Evolutionary conservation across 1,140 invertebrate genomes (phyloP).

Genomic region (Lepidostoma basale): DNA sequence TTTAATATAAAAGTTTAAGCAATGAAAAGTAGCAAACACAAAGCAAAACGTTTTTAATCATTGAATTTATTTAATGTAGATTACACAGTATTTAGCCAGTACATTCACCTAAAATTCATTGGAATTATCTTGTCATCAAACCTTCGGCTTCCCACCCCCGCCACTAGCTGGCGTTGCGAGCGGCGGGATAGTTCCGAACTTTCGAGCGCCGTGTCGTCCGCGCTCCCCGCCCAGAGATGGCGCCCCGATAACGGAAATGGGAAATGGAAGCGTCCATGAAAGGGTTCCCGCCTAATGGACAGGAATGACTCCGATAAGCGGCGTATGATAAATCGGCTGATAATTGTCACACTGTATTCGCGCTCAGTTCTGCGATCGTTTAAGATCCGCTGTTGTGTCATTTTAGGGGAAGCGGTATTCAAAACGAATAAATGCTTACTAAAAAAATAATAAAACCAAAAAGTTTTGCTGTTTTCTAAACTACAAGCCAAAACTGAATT

Average conservation of each 20-base stretch:
- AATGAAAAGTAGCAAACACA: too few relatives aligned
- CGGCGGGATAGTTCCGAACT: too few relatives aligned
- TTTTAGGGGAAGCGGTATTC: neutral
- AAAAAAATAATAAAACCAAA: neutral
- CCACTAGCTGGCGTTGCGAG: neutral
- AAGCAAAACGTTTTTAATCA: too few relatives aligned
- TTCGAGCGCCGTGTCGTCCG: neutral
- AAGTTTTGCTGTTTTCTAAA: too few relatives aligned
- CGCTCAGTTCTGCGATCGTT: neutral
- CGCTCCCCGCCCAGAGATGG: conserved; percentile 35
- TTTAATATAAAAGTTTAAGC: neutral
- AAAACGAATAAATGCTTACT: neutral
- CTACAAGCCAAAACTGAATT: too few relatives aligned
- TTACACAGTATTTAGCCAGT: too few relatives aligned
- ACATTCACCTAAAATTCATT: too few relatives aligned
- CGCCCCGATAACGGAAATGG: conserved; percentile 27
- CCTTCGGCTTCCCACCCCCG: neutral
- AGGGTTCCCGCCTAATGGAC: conserved; percentile 44
- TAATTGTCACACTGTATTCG: conserved; percentile 43
- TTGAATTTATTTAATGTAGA: too few relatives aligned
- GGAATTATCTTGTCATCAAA: conserved; percentile 23
- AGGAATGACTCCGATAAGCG: conserved; percentile 45
- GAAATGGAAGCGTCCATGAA: conserved; percentile 29
- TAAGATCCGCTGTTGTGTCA: neutral
- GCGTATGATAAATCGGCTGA: conserved; percentile 45